These are phyloP conservation scores for Chorisops tibialis DNA, from an alignment of 2,888 invertebrate genomes.

Conservation along the genomic window DNA sequence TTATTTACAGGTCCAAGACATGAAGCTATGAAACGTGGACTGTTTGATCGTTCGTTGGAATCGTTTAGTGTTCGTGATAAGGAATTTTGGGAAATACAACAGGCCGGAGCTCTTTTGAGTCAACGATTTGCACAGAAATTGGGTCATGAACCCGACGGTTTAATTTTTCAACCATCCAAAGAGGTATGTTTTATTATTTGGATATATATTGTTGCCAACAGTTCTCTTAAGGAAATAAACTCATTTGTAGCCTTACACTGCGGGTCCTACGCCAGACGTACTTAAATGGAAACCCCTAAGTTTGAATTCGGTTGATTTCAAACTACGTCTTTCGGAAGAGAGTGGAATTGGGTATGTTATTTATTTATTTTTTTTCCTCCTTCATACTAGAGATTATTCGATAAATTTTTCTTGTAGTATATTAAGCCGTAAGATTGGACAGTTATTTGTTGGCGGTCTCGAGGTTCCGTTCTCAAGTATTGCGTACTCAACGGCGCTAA, in stretches of 20 bases:
- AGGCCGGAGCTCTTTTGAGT: conserved; percentile 67
- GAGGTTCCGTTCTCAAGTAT: conserved; percentile 68
- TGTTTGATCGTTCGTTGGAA: conserved; percentile 71
- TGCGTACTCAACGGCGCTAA: conserved; percentile 74
- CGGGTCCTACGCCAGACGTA: conserved; percentile 79
- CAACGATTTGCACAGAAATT: conserved; percentile 83
- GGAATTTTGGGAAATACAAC: conserved; percentile 83
- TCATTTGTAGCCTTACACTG: conserved; percentile 70
- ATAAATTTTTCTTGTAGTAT: conserved; percentile 56
- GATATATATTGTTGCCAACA: too few relatives aligned
- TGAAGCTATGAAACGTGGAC: conserved; percentile 71
- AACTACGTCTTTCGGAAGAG: conserved; percentile 73
- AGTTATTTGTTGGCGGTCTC: conserved; percentile 73
- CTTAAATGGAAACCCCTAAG: conserved; percentile 97
- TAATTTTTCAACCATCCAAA: conserved; percentile 92
- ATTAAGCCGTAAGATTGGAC: conserved; percentile 65
- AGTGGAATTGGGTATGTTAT: conserved; percentile 66
- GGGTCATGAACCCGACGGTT: conserved; percentile 93
- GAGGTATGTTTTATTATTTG: conserved; percentile 57
- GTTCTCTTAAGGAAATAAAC: too few relatives aligned
- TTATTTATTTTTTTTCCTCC: neutral
- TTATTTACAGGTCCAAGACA: conserved; percentile 55
- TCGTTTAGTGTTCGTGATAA: conserved; percentile 90
- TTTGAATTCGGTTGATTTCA: conserved; percentile 95
- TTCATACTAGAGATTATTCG: neutral